A percentile compares a stretch with the other conserved stretches of the same genome.
These are phyloP conservation scores for Armadillidium nasatum DNA, from an alignment of 1,140 invertebrate species.

Conservation along the genomic window DNA sequence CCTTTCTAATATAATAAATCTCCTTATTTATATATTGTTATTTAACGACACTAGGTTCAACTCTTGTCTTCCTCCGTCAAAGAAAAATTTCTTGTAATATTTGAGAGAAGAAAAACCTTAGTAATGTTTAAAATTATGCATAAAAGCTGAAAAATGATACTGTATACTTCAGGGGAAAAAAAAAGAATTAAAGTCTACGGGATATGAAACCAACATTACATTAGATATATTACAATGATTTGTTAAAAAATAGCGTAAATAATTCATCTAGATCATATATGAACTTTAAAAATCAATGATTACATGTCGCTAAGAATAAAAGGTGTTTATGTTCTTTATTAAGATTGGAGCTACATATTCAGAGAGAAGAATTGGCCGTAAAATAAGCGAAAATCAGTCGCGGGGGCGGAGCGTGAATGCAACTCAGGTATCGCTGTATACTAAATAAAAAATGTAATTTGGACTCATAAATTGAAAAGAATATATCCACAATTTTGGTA, in stretches of 20 bases:
- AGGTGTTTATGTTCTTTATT: conserved; percentile 13
- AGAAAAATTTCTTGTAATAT: background rate
- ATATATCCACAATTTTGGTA: too few relatives aligned
- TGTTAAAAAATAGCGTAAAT: conserved; percentile 1
- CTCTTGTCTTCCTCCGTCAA: too few relatives aligned
- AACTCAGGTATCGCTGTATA: conserved; percentile 6
- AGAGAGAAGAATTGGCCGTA: conserved; percentile 3
- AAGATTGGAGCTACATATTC: conserved; percentile 12
- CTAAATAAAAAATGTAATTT: background rate
- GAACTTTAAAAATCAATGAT: conserved; percentile 1
- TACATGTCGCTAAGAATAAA: conserved; percentile 10
- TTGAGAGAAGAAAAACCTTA: background rate
- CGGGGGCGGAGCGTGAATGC: background rate
- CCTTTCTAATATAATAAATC: background rate
- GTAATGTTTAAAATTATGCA: background rate
- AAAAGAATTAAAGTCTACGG: background rate
- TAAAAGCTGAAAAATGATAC: too few relatives aligned
- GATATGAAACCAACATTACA: background rate
- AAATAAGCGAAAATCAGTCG: conserved; percentile 1
- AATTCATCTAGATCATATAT: conserved; percentile 4
- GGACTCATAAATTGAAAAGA: too few relatives aligned
- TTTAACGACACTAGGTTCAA: background rate
- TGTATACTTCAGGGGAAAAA: too few relatives aligned
- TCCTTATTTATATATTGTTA: background rate
- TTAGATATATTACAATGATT: conserved; percentile 7